Base-by-base conservation (phyloP, 2,113 vertebrate genomes). In the Holacanthus passer region DNA sequence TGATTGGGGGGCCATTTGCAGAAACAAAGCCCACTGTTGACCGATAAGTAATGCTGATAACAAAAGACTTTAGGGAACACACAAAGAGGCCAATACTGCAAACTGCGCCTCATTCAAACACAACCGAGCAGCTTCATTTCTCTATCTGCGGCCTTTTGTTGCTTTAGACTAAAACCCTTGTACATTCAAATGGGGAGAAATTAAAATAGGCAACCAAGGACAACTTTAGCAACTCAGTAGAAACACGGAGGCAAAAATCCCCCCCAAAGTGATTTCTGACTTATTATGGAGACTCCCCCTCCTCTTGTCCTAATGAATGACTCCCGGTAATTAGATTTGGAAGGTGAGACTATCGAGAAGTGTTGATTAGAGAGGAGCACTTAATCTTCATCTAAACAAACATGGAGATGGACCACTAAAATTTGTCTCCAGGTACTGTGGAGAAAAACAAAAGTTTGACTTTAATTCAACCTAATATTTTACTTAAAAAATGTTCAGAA, bases 11-110 rank as follows among this genome's bases (percentile, higher is more conserved):
- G 96, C 95, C 97, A 97, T 98, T 97, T 96, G 96, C 96, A 94
- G 96, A 97, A 95, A 99, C 97, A 99, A 99, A 99, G 97, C 92
- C 87, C 83, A 95, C 96, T 97, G 97, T 96, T 95, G 96, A 97
- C 94, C 96, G 97, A 97, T 97, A 98, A 98, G 96, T 96, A 96
- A 96, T 96, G 96, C 94, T 91, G 97, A 97, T 97, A 97, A 97
- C 96, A 98, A 97, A 97, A 94, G 92, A 95, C 93, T 92, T 95
- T 91, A 93, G 95, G 87, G 94, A 47, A 94, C 93, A 96, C 96
- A 97, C 96, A 97, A 97, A 96, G 95, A 93, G 32, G 62, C 94
- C 95, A 95, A 95, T 94, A 92, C 96, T 95, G 96, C 94, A 96
- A 96, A 96, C 94, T 95, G 95, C 93, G 94, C 93, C 94, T 91